Conservation (phyloP, 2,113 vertebrate genomes). For the Rutilus rutilus region DNA sequence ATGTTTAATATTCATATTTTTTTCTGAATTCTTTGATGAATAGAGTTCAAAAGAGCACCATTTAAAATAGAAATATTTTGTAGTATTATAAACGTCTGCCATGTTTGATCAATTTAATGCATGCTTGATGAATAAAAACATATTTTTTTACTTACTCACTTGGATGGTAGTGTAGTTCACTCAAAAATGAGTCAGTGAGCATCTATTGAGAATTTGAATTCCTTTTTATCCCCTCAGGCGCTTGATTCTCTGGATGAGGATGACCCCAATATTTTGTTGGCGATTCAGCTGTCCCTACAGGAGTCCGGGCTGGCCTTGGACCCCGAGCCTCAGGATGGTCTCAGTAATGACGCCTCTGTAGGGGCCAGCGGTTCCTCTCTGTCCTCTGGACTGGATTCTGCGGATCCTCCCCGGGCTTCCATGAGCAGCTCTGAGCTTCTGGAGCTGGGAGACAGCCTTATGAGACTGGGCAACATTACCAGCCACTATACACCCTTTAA, state of each 20-base stretch:
- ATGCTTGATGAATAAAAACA: neutral
- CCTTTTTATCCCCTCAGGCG: constrained; percentile 72
- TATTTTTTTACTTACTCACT: no score
- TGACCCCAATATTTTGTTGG: constrained; percentile 94
- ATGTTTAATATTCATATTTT: neutral
- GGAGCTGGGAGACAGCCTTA: constrained; percentile 88
- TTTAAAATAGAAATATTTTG: neutral
- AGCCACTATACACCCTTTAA: constrained; percentile 51
- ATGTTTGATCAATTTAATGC: neutral
- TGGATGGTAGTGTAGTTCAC: neutral
- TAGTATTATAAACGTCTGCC: neutral
- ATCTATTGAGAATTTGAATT: neutral
- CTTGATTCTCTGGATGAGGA: constrained; percentile 94
- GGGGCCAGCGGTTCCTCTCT: constrained; percentile 93
- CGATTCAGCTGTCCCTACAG: constrained; percentile 96
- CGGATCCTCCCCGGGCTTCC: constrained; percentile 80
- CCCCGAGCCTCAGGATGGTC: constrained; percentile 81
- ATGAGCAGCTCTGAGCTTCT: constrained; percentile 92
- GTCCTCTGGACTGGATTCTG: constrained; percentile 85
- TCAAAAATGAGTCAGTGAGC: neutral
- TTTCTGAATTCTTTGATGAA: neutral
- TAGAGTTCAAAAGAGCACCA: neutral
- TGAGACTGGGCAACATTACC: constrained; percentile 80
- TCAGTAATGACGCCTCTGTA: constrained; percentile 83
- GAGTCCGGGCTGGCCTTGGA: constrained; percentile 85